Percentiles rank a stretch among this genome's conserved stretches.
Evolutionary conservation across 2,888 invertebrate genomes (phyloP).

Genomic region (Athrips mouffetella): DNA sequence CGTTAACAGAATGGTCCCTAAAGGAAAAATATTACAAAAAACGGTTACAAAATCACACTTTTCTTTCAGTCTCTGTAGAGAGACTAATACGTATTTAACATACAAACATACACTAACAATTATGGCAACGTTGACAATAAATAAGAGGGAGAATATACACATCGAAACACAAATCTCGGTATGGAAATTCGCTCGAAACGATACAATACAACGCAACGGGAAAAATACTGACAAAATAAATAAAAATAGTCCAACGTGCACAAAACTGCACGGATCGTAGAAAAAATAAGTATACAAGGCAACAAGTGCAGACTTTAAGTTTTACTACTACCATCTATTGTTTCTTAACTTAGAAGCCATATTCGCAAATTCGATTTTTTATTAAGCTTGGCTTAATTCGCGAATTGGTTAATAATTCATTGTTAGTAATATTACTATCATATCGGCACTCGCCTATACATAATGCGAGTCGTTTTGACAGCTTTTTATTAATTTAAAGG

Average conservation of each 20-base stretch:
- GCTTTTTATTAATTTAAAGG: constrained; percentile 22
- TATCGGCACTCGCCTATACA: constrained; percentile 47
- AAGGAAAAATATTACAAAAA: constrained; percentile 64
- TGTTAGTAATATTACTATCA: constrained; percentile 62
- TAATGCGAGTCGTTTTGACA: constrained; percentile 44
- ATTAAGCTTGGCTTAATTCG: constrained; percentile 73
- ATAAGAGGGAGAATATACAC: constrained; percentile 67
- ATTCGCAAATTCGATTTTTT: constrained; percentile 61
- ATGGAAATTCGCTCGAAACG: constrained; percentile 32
- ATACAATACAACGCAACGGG: constrained; percentile 38
- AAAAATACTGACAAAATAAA: constrained; percentile 60
- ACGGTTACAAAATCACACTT: constrained; percentile 70
- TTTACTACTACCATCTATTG: constrained; percentile 69
- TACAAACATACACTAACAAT: constrained; percentile 74
- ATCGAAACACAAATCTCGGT: constrained; percentile 46
- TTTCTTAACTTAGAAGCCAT: constrained; percentile 68
- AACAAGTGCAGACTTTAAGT: constrained; percentile 77
- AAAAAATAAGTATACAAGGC: constrained; percentile 74
- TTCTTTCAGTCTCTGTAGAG: constrained; percentile 48
- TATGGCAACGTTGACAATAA: constrained; percentile 79
- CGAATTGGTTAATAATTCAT: constrained; percentile 61
- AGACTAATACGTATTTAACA: constrained; percentile 71
- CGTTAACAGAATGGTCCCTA: constrained; percentile 75
- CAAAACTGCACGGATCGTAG: constrained; percentile 60
- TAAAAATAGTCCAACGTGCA: constrained; percentile 52